These are phyloP conservation scores for Sicus ferrugineus DNA, from an alignment of 2,888 invertebrate species.

Conservation along the genomic window DNA sequence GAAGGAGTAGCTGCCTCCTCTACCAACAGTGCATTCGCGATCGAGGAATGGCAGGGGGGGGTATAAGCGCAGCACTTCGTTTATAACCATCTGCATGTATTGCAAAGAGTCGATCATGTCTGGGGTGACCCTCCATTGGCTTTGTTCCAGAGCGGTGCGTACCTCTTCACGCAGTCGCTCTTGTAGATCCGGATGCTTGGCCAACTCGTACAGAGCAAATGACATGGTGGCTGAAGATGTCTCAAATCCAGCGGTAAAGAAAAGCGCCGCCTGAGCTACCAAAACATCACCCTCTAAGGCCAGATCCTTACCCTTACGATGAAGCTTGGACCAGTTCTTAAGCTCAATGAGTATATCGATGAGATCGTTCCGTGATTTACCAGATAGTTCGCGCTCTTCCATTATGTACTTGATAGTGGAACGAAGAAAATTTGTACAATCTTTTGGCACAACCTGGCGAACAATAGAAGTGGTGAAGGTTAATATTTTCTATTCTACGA, in stretches of 20 bases:
- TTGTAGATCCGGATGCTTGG: conserved; percentile 63
- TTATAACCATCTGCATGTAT: conserved; percentile 64
- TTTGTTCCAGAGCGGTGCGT: conserved; percentile 53
- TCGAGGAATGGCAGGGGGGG: conserved; percentile 62
- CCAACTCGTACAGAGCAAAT: conserved; percentile 64
- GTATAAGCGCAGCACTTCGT: conserved; percentile 61
- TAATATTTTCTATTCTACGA: not conserved
- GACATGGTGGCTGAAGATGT: conserved; percentile 65
- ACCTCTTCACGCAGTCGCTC: conserved; percentile 64
- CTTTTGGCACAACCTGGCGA: conserved; percentile 57
- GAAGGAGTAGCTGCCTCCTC: conserved; percentile 47
- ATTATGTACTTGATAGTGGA: conserved; percentile 64
- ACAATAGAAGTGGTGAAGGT: too few relatives aligned
- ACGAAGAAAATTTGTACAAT: conserved; percentile 59
- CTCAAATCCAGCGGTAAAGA: conserved; percentile 63
- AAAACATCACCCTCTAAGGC: conserved; percentile 57
- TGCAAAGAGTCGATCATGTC: conserved; percentile 62
- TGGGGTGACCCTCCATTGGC: conserved; percentile 61
- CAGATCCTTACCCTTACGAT: conserved; percentile 45
- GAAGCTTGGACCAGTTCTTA: conserved; percentile 52
- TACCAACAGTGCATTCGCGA: conserved; percentile 54
- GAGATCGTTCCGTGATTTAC: conserved; percentile 64
- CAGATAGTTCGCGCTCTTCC: conserved; percentile 59
- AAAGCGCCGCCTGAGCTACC: conserved; percentile 62
- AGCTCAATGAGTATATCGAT: conserved; percentile 67